A percentile compares a stretch with the other conserved stretches of the same genome.
phyloP scores from a whole-genome alignment of 1,140 invertebrate genomes.

The Drosophila hydei region DNA sequence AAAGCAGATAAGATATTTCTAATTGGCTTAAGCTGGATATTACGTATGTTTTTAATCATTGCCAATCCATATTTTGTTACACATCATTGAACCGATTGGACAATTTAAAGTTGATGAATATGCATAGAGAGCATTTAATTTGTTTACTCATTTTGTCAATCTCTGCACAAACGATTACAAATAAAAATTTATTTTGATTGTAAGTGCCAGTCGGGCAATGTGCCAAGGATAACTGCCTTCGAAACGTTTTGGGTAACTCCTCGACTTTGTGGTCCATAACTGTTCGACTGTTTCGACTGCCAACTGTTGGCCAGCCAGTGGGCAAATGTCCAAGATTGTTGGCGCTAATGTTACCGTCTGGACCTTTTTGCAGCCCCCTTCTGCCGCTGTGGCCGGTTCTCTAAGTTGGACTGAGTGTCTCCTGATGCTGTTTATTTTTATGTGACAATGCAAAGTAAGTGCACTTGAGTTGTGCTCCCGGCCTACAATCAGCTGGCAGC shows the following conservation, averaged over 20 bases:
- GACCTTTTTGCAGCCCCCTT: conserved; percentile 51
- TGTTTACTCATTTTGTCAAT: conserved; percentile 40
- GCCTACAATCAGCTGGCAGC: conserved; percentile 51
- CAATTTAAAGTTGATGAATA: conserved; percentile 5
- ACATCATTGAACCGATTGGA: background rate
- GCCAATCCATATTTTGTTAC: background rate
- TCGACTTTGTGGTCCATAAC: conserved; percentile 57
- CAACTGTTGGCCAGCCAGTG: conserved; percentile 32
- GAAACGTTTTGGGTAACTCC: conserved; percentile 22
- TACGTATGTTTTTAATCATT: background rate
- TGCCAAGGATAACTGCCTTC: conserved; percentile 34
- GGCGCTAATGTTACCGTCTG: conserved; percentile 70
- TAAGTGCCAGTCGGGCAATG: conserved; percentile 34
- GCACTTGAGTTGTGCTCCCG: conserved; percentile 65
- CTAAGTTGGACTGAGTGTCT: conserved; percentile 8
- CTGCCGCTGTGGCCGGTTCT: background rate
- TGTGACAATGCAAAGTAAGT: conserved; percentile 80
- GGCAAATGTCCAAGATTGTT: conserved; percentile 67
- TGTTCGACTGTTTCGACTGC: conserved; percentile 33
- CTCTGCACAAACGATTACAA: conserved; percentile 45
- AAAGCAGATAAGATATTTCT: background rate
- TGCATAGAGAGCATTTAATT: conserved; percentile 17
- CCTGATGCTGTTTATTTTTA: conserved; percentile 71
- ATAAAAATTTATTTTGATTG: conserved; percentile 77
- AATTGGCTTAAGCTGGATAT: background rate